Base-by-base conservation (phyloP, 2,888 invertebrate species). In the Drosophila siamana region DNA sequence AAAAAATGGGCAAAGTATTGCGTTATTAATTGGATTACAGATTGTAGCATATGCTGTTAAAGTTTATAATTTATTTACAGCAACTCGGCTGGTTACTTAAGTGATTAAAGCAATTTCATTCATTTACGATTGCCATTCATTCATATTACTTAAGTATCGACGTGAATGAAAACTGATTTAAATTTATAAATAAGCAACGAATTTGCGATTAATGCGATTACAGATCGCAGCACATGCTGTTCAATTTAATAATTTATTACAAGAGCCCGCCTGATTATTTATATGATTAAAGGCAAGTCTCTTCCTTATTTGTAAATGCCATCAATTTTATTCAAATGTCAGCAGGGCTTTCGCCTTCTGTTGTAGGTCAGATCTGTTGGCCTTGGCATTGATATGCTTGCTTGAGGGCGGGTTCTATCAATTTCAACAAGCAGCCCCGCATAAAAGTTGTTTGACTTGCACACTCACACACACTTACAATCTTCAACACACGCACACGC, bases 351-450 rank as follows among this genome's bases (percentile, higher is more conserved):
- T 48, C 13, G 13, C 30, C 44, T 33, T 11, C 8, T n/a, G 13
- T 56, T 48, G 13, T 60, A 48, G 60, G 40, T 72, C 47, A 67
- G 16, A 26, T 16, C 11, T 16, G 30, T 46, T 62, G 44, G 61
- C 70, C 70, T 59, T 78, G 61, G 54, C 78, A 74, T 50, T 69
- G 69, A 59, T 67, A 71, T 33, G 28, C 26, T 40, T 19, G 33
- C 26, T 19, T 13, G 28, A 22, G 28, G 46, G 9, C 28, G 28
- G 2, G 30, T 36, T 13, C 51, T 69, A 72, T 79, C 57, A 68
- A 65, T 69, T 52, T 50, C 55, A 28, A 43, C 41, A 47, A 41
- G 33, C 28, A 24, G 56, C 16, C 66, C 48, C 52, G 50, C 61
- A 63, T 60, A 24, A 38, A 63, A 47, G 48, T 43, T 57, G 59